phyloP scores from a whole-genome alignment of 2,113 vertebrate species.

The Suncus etruscus region DNA sequence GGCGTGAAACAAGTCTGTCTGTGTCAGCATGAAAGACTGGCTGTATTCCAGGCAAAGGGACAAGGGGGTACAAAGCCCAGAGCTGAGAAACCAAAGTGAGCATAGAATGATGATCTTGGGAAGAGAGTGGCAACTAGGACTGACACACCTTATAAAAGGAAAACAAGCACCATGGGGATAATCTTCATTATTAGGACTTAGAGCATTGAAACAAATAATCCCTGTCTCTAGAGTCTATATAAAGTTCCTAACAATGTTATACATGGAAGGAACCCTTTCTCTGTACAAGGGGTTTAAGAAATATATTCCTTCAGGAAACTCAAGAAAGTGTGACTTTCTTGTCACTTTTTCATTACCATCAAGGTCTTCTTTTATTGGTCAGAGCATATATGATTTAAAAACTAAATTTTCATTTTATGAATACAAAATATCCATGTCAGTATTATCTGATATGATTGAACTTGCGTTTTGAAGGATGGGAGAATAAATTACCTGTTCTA shows the following conservation, averaged over 20 bases:
- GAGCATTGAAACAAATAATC: neutral
- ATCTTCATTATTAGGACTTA: neutral
- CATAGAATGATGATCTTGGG: neutral
- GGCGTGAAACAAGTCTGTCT: conserved; percentile 1
- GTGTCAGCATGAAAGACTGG: neutral
- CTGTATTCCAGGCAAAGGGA: neutral
- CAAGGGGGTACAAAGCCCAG: neutral
- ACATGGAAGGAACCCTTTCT: neutral
- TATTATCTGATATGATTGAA: neutral
- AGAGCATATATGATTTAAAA: no score
- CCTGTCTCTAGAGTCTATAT: neutral
- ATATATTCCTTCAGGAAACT: neutral
- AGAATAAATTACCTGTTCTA: neutral
- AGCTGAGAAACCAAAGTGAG: neutral
- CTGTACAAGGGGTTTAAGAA: neutral
- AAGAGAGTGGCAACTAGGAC: neutral
- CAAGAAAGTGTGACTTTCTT: conserved; percentile 23
- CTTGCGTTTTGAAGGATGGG: neutral
- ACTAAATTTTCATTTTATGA: no score
- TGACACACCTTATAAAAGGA: neutral
- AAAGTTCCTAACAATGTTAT: neutral
- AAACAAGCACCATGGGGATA: no score
- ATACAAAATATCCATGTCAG: neutral
- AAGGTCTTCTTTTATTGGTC: neutral
- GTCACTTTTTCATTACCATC: neutral